Conservation (phyloP, 2,113 vertebrate genomes). For the Sinocyclocheilus maitianheensis region DNA sequence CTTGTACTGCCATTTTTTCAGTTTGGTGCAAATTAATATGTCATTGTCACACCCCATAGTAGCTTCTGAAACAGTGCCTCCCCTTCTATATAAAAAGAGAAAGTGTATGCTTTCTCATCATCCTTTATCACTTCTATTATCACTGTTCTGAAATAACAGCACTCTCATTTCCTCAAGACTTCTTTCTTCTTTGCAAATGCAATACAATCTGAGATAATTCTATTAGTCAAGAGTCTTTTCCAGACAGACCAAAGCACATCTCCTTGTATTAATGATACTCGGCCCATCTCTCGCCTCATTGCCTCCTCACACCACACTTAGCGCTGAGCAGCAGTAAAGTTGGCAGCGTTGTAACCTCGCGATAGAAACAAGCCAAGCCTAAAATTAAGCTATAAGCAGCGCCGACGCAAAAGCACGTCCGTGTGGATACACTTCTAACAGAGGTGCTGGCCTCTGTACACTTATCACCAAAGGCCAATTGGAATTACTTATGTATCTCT, state of each 20-base stretch:
- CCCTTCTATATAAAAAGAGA: not conserved
- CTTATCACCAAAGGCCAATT: conserved; percentile 8
- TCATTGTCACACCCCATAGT: not conserved
- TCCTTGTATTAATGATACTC: conserved; percentile 16
- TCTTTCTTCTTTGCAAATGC: conserved; percentile 11
- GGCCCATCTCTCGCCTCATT: conserved; percentile 12
- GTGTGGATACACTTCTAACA: not conserved
- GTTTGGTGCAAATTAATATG: not conserved
- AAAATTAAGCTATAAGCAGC: conserved; percentile 35
- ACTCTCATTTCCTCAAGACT: conserved; percentile 2
- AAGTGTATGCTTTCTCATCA: not conserved
- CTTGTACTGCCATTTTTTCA: not conserved
- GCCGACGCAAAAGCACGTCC: not conserved
- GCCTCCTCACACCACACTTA: conserved; percentile 5
- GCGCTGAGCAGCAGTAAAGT: not conserved
- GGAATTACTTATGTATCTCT: not conserved
- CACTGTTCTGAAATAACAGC: conserved; percentile 20
- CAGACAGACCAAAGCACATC: conserved; percentile 12
- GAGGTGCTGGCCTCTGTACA: not conserved
- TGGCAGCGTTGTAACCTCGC: conserved; percentile 6
- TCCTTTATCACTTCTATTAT: conserved; percentile 1
- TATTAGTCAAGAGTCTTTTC: conserved; percentile 4
- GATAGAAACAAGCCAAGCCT: conserved; percentile 3
- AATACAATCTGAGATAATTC: not conserved
- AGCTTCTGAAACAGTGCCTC: not conserved